Evolutionary conservation across 2,113 vertebrate genomes (phyloP), one percentile per base, ranked within the genome.

Genomic region (Pangasianodon gigas): DNA sequence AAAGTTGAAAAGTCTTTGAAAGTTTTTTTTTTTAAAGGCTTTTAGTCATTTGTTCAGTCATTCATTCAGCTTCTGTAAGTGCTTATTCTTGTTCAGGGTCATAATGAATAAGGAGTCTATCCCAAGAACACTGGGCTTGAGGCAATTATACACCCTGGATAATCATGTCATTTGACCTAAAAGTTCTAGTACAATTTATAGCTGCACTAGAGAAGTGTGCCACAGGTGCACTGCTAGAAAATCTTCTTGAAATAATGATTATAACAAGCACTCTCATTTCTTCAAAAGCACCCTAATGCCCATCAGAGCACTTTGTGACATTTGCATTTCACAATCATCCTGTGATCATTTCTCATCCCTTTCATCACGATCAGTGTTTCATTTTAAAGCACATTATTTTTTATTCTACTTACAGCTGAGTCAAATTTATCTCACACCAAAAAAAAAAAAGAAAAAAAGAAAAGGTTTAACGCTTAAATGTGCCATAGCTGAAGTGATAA

Each of bases 401-500:
- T 91, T 82, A 88, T 85, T 88, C 87, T 87, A 67, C 60, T 89
- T 88, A 87, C n/a, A 48, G 44, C 82, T 14, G 85, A 67, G 52
- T 88, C 88, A 90, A 71, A 92, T 69, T 56, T 67, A 86, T 85
- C 67, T 89, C 91, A 79, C 37, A 86, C 48, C 51, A 74, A 88
- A 41, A 79, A 89, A 37, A 37, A 37, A 37, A 37, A 37, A 37
- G 1, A 65, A 11, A 44, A 85, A 52, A 6, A 88, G 67, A 69
- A 91, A 90, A 87, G 90, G 52, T 90, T 91, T 65, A 87, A 65
- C 46, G 71, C 62, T 87, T 77, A 88, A 89, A 86, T 87, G 85
- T 80, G 84, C 56, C 87, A 89, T 83, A 80, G 84, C 65, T 89
- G 89, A 91, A 92, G 87, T 87, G 85, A 90, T 91, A 90, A 92